Percentiles rank a stretch among this genome's conserved stretches.
Evolutionary conservation across 2,797 vertebrate species (phyloP).

Genomic region (Pangasius macronema): DNA sequence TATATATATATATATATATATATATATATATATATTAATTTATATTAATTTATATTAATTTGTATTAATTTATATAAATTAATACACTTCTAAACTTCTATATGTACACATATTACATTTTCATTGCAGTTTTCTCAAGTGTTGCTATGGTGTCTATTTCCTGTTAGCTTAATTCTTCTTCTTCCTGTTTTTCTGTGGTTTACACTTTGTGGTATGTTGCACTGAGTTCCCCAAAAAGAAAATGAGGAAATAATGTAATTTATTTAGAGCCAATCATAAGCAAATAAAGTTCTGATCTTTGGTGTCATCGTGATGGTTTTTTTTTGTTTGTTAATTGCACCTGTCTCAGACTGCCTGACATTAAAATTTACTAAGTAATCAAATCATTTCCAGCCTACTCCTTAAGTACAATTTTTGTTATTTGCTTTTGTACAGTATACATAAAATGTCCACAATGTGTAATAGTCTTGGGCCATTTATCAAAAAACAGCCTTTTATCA

Average conservation of each 20-base stretch:
- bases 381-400: background rate
- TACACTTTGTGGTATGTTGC: background rate
- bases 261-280: background rate
- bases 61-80: background rate
- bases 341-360: background rate
- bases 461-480: background rate
- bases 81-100: background rate
- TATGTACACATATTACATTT: background rate
- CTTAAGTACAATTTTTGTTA: background rate
- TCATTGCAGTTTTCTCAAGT: background rate
- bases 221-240: background rate
- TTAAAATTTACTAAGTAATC: background rate
- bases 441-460: background rate
- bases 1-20: too few species aligned
- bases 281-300: background rate
- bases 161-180: slow-evolving; percentile 26
- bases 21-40: too few species aligned
- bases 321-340: background rate
- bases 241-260: background rate
- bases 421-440: background rate
- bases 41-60: too few species aligned
- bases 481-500: background rate
- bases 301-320: background rate
- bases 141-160: background rate
- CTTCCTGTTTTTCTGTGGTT: slow-evolving; percentile 40